Evolutionary conservation across 2,113 vertebrate species (phyloP).

Genomic region (Furnarius figulus): DNA sequence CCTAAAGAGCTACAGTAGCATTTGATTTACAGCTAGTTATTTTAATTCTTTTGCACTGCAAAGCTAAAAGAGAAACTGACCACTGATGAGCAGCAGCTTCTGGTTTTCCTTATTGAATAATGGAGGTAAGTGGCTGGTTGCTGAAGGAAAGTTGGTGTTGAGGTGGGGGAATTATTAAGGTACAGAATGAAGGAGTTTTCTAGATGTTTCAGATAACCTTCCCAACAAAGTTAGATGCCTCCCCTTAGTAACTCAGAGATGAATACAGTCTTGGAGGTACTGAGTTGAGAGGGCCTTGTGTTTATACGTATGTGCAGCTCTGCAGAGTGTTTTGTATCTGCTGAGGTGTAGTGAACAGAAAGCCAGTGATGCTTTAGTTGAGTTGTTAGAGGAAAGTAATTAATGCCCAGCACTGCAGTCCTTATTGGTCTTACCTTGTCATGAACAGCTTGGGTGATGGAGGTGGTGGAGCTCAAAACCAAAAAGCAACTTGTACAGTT

Average conservation of each 20-base stretch:
- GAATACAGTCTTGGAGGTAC: not conserved
- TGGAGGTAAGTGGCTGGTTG: not conserved
- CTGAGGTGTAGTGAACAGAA: not conserved
- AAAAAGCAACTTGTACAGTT: not conserved
- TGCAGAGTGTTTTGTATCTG: not conserved
- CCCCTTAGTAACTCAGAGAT: not conserved
- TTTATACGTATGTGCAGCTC: not conserved
- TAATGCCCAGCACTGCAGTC: not conserved
- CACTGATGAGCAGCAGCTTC: not conserved
- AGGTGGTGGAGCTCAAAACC: not conserved
- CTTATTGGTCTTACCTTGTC: not conserved
- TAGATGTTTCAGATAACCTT: not conserved
- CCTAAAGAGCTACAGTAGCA: accelerated
- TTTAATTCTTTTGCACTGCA: not conserved
- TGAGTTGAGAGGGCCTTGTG: not conserved
- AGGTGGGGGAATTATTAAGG: not conserved
- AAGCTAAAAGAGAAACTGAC: not conserved
- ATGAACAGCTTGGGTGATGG: not conserved
- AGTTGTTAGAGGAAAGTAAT: not conserved
- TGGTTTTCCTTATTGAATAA: not conserved
- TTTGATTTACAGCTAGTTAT: not conserved
- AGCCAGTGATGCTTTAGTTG: not conserved
- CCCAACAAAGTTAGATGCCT: not conserved
- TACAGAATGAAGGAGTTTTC: not conserved
- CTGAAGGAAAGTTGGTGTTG: not conserved